phyloP scores from a whole-genome alignment of 2,888 invertebrate genomes.

The Bruchidius siliquastri region DNA sequence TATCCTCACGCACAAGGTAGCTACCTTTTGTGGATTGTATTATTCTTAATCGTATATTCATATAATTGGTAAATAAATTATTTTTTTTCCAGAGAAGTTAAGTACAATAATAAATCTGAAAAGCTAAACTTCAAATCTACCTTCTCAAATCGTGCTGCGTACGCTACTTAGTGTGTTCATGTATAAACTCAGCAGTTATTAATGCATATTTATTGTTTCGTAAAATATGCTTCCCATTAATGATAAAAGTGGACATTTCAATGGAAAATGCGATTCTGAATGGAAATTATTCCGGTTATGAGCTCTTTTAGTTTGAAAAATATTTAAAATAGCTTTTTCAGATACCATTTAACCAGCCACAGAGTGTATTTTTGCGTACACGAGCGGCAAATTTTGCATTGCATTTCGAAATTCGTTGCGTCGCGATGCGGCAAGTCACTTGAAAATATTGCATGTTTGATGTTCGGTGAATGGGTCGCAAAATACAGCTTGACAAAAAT shows the following conservation, averaged over 20 bases:
- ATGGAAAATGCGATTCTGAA: slow-evolving; percentile 8
- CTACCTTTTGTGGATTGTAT: too few species aligned
- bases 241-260: slow-evolving; percentile 15
- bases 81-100: too few species aligned
- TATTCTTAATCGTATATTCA: too few species aligned
- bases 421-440: not conserved
- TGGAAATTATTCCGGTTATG: slow-evolving; percentile 7
- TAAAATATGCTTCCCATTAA: slow-evolving; percentile 12
- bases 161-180: not conserved
- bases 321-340: slow-evolving; percentile 2
- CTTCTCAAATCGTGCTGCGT: not conserved
- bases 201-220: slow-evolving; percentile 16
- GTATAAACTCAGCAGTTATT: slow-evolving; percentile 7
- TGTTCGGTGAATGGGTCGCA: not conserved
- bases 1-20: too few species aligned
- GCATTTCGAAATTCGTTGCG: not conserved
- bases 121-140: not conserved
- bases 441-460: not conserved
- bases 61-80: too few species aligned
- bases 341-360: slow-evolving; percentile 1
- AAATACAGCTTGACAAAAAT: not conserved
- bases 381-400: not conserved
- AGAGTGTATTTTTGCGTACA: not conserved
- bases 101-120: too few species aligned
- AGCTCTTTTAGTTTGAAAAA: slow-evolving; percentile 1